These are phyloP conservation scores for Channallabes apus DNA, from an alignment of 2,797 vertebrate species.

Conservation along the genomic window DNA sequence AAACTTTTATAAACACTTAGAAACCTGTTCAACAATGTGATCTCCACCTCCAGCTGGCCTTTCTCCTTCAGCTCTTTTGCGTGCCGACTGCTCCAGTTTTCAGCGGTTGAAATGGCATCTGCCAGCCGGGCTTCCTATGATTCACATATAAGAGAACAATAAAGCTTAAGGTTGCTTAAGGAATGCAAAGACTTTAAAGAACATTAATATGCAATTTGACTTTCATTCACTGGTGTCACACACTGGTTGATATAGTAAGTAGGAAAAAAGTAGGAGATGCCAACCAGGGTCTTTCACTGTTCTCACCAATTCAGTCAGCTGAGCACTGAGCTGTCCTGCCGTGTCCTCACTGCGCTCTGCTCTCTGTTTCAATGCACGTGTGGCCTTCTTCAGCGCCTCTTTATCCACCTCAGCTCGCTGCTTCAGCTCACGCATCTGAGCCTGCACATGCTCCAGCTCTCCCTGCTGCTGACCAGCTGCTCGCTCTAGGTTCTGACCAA, in stretches of 20 bases:
- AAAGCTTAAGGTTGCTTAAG: not conserved
- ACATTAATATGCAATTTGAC: not conserved
- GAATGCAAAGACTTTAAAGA: not conserved
- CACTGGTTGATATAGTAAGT: not conserved
- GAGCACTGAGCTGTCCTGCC: slow-evolving; percentile 73
- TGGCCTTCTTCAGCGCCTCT: slow-evolving; percentile 82
- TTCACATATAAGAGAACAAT: not conserved
- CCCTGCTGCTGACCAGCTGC: slow-evolving; percentile 76
- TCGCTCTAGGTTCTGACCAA: slow-evolving; percentile 80
- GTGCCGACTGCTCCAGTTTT: slow-evolving; percentile 81
- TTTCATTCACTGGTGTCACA: not conserved
- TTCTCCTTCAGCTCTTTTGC: slow-evolving; percentile 81
- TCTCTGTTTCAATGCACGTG: slow-evolving; percentile 82
- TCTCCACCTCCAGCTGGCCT: slow-evolving; percentile 79
- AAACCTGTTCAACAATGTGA: slow-evolving; percentile 83
- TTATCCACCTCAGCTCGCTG: slow-evolving; percentile 76
- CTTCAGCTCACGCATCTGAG: slow-evolving; percentile 76
- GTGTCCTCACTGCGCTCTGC: slow-evolving; percentile 82
- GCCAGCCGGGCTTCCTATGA: slow-evolving; percentile 80
- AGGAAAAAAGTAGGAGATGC: not conserved
- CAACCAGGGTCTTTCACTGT: not conserved
- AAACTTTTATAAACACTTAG: not conserved
- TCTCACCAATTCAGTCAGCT: slow-evolving; percentile 83
- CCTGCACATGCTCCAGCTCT: slow-evolving; percentile 73
- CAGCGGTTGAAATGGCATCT: slow-evolving; percentile 75